Conservation (phyloP, 2,113 vertebrate genomes). For the Coregonus clupeaformis region DNA sequence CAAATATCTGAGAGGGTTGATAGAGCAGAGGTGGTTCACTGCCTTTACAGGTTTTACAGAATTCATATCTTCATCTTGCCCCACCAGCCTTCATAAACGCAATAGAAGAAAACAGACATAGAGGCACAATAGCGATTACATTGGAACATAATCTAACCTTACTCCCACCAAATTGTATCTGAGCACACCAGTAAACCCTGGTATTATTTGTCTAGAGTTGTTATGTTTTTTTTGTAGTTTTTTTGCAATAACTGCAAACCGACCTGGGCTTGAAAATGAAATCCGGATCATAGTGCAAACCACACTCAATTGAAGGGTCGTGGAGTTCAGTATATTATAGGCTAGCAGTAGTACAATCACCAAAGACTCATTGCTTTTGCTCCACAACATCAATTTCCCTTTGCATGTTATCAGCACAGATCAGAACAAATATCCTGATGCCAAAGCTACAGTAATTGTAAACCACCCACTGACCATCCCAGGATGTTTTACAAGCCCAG, state of each 20-base stretch:
- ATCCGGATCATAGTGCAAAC: neutral
- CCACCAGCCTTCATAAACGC: no score
- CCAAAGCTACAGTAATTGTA: neutral
- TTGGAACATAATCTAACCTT: neutral
- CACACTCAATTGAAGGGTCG: neutral
- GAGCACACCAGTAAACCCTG: neutral
- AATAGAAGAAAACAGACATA: no score
- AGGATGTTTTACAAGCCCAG: neutral
- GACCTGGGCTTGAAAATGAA: neutral
- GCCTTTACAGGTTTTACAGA: neutral
- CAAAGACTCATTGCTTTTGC: neutral
- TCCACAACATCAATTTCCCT: neutral
- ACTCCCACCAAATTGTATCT: neutral
- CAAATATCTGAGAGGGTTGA: no score
- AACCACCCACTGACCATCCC: neutral
- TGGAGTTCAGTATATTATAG: neutral
- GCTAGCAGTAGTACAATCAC: neutral
- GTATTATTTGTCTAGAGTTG: neutral
- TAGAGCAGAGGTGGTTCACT: no score
- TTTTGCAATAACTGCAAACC: neutral
- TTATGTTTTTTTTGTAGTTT: no score
- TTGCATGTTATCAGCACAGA: neutral
- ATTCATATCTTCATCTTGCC: neutral
- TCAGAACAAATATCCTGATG: neutral
- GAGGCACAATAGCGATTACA: neutral